Percentiles rank a stretch among this genome's conserved stretches.
These are phyloP conservation scores for Tromatobia lineatoria DNA, from an alignment of 2,888 invertebrate species.

Conservation along the genomic window DNA sequence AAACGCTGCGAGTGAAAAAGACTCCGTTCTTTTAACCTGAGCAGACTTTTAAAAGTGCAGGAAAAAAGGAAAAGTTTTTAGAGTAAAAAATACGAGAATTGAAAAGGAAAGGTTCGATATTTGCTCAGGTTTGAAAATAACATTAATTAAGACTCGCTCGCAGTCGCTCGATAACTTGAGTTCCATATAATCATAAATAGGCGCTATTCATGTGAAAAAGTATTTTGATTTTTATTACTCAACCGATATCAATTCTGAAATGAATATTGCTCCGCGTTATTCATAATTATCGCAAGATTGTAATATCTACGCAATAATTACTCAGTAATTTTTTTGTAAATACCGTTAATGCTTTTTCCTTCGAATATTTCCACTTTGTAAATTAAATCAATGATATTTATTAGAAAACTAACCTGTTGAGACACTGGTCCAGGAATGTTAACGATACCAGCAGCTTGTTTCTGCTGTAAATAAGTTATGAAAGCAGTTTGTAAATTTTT, in stretches of 20 bases:
- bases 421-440: slow-evolving; percentile 97
- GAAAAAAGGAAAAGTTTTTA: neutral
- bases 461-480: slow-evolving; percentile 98
- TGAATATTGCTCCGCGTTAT: too few species aligned
- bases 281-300: too few species aligned
- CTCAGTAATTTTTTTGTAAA: too few species aligned
- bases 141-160: neutral
- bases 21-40: neutral
- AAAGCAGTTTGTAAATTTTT: slow-evolving; percentile 96
- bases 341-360: too few species aligned
- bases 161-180: neutral
- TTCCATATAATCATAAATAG: neutral
- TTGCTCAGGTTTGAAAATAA: neutral
- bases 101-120: neutral
- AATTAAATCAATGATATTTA: too few species aligned
- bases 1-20: neutral
- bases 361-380: too few species aligned
- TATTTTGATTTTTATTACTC: too few species aligned
- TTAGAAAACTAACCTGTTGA: slow-evolving; percentile 89
- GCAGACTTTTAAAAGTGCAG: neutral
- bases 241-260: too few species aligned
- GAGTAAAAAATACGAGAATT: neutral
- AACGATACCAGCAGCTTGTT: slow-evolving; percentile 99
- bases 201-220: neutral
- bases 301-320: too few species aligned